These are phyloP conservation scores for Ashinkailepas kermadecensis DNA, from an alignment of 2,888 invertebrate genomes.

Conservation along the genomic window DNA sequence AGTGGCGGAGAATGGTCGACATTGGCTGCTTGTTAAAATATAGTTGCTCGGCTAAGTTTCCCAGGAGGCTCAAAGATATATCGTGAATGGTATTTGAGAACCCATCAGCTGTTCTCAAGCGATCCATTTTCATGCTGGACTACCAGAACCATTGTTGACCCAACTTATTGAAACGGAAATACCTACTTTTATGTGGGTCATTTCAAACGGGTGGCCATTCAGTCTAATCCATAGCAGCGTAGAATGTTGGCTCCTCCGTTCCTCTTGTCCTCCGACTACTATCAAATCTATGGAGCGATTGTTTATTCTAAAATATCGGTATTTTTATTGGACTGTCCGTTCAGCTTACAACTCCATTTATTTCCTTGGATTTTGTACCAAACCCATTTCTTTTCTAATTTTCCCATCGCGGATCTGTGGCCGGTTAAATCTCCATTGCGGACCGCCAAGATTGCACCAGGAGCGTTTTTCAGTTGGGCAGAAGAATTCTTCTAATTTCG, in stretches of 20 bases:
- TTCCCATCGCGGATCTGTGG: background rate
- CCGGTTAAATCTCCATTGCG: conserved; percentile 15
- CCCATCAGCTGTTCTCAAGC: background rate
- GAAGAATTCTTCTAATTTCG: background rate
- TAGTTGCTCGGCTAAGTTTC: no score
- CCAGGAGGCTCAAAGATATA: no score
- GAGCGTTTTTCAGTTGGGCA: background rate
- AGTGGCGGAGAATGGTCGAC: no score
- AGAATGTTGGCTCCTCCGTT: no score
- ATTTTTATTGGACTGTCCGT: conserved; percentile 18
- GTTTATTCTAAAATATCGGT: conserved; percentile 16
- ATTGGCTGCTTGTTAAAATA: no score
- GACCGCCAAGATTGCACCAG: background rate
- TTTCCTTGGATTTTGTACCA: background rate
- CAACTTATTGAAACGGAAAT: background rate
- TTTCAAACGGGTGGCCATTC: background rate
- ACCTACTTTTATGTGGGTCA: conserved; percentile 1
- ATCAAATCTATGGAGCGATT: conserved; percentile 7
- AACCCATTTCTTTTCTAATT: conserved; percentile 8
- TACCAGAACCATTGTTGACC: background rate
- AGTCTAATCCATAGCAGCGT: background rate
- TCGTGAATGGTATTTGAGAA: background rate
- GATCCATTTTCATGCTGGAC: background rate
- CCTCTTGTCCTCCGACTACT: background rate
- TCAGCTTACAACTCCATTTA: conserved; percentile 20